phyloP scores from a whole-genome alignment of 2,113 vertebrate genomes.

The Pachyramphus minor region DNA sequence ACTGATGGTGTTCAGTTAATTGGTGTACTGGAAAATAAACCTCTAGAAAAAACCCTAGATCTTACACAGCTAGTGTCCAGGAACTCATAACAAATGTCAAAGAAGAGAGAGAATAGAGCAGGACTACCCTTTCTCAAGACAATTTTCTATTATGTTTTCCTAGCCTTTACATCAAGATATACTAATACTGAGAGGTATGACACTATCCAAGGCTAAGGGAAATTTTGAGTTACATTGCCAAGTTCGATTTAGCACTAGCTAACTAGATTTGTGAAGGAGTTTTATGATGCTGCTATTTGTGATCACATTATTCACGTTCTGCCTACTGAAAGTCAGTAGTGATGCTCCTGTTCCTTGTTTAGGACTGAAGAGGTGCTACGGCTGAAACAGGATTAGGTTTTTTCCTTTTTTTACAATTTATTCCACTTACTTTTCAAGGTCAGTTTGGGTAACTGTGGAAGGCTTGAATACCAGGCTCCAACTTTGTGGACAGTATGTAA shows the following conservation, averaged over 20 bases:
- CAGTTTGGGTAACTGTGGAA: neutral
- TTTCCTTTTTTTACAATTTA: neutral
- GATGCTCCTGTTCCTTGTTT: neutral
- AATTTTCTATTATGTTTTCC: neutral
- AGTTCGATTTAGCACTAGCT: neutral
- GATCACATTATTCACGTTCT: neutral
- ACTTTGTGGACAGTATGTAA: neutral
- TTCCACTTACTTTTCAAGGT: neutral
- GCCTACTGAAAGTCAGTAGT: neutral
- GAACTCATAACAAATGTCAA: neutral
- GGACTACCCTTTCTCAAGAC: neutral
- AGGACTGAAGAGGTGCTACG: neutral
- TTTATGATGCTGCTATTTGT: neutral
- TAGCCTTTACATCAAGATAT: neutral
- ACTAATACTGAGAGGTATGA: neutral
- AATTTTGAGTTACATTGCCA: neutral
- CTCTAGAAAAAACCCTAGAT: neutral
- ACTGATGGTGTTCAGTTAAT: neutral
- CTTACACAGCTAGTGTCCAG: neutral
- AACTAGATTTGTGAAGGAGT: neutral
- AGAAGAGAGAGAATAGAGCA: neutral
- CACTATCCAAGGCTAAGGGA: neutral
- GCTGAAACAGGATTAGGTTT: neutral
- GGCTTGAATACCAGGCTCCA: neutral
- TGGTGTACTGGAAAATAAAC: neutral